phyloP scores from a whole-genome alignment of 1,140 invertebrate species.

The roundworm (Caenorhabditis elegans) region WBcel235 BX284603.4:6962001-6962500 shows the following conservation, averaged over 20 bases:
- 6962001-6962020: too few species aligned
- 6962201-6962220: background rate
- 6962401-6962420: constrained; percentile 22
- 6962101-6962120: too few species aligned
- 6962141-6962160: too few species aligned
- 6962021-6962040: too few species aligned
- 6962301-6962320: too few species aligned
- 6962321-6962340: background rate
- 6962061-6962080: too few species aligned
- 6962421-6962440: too few species aligned
- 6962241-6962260: background rate
- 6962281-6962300: background rate
- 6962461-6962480: constrained; percentile 34
- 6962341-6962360: background rate
- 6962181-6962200: background rate
- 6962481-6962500: constrained; percentile 47
- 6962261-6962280: background rate
- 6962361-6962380: background rate
- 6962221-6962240: background rate
- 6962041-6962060: too few species aligned
- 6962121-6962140: too few species aligned
- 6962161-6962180: background rate
- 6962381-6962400: constrained; percentile 38
- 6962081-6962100: too few species aligned
- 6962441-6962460: constrained; percentile 37